These are phyloP conservation scores for Barnardius zonarius DNA, from an alignment of 2,113 vertebrate genomes.

Conservation along the genomic window DNA sequence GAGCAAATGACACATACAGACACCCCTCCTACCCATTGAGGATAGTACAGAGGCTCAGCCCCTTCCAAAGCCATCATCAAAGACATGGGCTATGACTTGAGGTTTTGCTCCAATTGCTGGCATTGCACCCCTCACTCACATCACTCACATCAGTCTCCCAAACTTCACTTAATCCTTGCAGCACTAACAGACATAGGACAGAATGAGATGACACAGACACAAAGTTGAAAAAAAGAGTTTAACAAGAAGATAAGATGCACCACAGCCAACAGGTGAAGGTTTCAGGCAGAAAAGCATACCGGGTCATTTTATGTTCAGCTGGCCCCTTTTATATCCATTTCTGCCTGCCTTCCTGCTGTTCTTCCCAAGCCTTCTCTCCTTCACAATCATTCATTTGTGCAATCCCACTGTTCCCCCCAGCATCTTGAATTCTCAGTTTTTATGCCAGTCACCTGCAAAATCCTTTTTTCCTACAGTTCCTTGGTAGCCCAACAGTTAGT, in stretches of 20 bases:
- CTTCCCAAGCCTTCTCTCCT: neutral
- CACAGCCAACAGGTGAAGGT: neutral
- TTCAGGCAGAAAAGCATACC: neutral
- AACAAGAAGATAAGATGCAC: neutral
- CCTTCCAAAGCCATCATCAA: neutral
- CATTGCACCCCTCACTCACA: rapidly evolving
- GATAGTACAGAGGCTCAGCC: neutral
- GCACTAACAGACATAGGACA: neutral
- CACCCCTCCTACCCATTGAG: rapidly evolving
- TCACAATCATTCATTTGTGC: neutral
- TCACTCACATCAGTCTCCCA: neutral
- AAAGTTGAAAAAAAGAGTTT: neutral
- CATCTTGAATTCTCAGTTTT: neutral
- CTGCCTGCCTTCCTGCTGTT: neutral
- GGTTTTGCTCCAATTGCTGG: neutral
- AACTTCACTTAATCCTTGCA: no score
- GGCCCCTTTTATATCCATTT: neutral
- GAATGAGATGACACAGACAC: neutral
- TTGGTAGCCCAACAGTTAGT: neutral
- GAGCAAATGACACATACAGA: neutral
- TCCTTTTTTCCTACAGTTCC: neutral
- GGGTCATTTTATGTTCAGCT: neutral
- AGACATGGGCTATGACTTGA: rapidly evolving
- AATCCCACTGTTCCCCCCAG: neutral
- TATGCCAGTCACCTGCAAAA: neutral